Conservation (phyloP, 2,888 invertebrate species). For the Alitta virens region DNA sequence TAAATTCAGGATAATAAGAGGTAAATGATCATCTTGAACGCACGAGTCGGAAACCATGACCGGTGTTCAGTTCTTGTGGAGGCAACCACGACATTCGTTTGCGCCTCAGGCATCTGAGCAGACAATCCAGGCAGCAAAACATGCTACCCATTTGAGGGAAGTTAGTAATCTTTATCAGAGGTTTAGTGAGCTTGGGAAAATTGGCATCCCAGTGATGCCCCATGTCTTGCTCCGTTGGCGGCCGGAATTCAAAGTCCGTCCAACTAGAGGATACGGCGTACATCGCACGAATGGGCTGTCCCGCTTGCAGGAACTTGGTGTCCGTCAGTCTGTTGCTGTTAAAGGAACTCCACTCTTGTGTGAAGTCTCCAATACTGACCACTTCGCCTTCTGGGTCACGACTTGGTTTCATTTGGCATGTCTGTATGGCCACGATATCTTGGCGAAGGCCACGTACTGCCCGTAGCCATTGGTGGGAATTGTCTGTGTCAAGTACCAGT, state of each 20-base stretch:
- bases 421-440: slow-evolving; percentile 48
- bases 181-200: slow-evolving; percentile 44
- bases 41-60: slow-evolving; percentile 53
- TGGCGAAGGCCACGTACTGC: slow-evolving; percentile 31
- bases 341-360: slow-evolving; percentile 47
- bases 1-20: too few species aligned
- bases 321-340: slow-evolving; percentile 37
- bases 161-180: slow-evolving; percentile 42
- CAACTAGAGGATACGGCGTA: slow-evolving; percentile 48
- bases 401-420: slow-evolving; percentile 35
- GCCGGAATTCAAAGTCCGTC: slow-evolving; percentile 52
- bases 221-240: slow-evolving; percentile 49
- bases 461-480: slow-evolving; percentile 49
- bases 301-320: slow-evolving; percentile 36
- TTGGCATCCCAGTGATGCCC: slow-evolving; percentile 48
- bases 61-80: slow-evolving; percentile 50
- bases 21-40: slow-evolving; percentile 19
- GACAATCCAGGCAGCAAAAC: slow-evolving; percentile 44
- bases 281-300: slow-evolving; percentile 35
- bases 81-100: slow-evolving; percentile 49
- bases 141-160: slow-evolving; percentile 38
- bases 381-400: slow-evolving; percentile 30
- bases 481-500: slow-evolving; percentile 47
- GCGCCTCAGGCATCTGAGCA: slow-evolving; percentile 42
- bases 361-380: slow-evolving; percentile 44